These are phyloP conservation scores for Formicarius rufipectus DNA, from an alignment of 2,113 vertebrate genomes.

Conservation along the genomic window DNA sequence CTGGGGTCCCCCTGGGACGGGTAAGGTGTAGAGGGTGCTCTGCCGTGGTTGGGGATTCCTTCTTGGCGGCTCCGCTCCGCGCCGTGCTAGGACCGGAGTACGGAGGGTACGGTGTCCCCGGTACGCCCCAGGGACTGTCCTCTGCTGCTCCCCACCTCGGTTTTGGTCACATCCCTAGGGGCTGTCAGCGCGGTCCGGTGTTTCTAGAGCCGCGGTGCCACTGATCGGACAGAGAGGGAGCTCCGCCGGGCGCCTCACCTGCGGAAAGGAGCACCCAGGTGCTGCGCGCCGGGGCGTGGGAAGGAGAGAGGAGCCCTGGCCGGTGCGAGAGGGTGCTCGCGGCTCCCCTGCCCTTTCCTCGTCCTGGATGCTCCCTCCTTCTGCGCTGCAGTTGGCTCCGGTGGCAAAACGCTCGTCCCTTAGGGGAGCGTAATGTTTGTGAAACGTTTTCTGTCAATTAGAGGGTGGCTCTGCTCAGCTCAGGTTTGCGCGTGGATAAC, in stretches of 20 bases:
- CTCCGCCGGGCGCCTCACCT: background rate
- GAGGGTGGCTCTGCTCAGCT: constrained; percentile 5
- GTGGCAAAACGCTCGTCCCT: constrained; percentile 12
- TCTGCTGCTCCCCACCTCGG: background rate
- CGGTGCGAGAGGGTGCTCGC: background rate
- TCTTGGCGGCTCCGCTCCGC: background rate
- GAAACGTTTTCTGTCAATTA: constrained; percentile 56
- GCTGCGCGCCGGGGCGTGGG: background rate
- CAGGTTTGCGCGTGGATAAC: background rate
- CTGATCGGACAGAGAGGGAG: background rate
- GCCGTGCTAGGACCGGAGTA: background rate
- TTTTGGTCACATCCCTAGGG: background rate
- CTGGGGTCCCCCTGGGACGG: background rate
- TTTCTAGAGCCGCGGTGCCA: background rate
- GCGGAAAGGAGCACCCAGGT: background rate
- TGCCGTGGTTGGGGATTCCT: background rate
- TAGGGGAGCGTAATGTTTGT: constrained; percentile 37
- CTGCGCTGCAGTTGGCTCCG: background rate
- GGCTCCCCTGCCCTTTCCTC: background rate
- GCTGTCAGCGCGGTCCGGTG: background rate
- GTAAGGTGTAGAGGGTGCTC: background rate
- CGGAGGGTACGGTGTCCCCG: background rate
- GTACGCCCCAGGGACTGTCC: background rate
- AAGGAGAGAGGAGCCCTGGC: background rate
- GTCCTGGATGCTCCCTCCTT: background rate